Conservation (phyloP, 2,113 vertebrate genomes). For the Corythaixoides concolor region DNA sequence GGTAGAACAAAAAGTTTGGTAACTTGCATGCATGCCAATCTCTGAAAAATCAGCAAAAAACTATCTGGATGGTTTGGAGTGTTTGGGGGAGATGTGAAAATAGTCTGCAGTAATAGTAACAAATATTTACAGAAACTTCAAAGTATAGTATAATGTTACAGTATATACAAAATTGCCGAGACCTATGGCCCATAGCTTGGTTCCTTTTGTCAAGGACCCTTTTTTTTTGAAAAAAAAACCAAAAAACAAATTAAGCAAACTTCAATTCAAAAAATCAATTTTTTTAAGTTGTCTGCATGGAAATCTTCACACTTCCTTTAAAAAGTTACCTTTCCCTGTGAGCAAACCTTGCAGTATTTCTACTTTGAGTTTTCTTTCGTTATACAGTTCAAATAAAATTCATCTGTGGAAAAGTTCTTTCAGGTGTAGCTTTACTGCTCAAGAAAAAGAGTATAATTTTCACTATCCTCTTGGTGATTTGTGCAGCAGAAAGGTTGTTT, state of each 20-base stretch:
- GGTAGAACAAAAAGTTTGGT: neutral
- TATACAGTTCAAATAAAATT: neutral
- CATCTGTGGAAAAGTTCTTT: neutral
- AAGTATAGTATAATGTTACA: neutral
- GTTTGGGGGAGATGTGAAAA: neutral
- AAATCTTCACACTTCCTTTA: neutral
- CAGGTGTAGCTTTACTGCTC: neutral
- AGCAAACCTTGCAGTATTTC: neutral
- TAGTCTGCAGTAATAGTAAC: neutral
- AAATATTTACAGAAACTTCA: neutral
- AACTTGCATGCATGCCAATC: neutral
- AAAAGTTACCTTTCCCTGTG: neutral
- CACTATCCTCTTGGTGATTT: neutral
- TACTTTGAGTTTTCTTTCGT: neutral
- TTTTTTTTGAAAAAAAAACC: too few relatives aligned
- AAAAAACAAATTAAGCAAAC: neutral
- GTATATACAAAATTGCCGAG: neutral
- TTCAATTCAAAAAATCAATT: neutral
- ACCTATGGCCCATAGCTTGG: neutral
- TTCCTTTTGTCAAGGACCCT: neutral
- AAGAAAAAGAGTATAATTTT: neutral
- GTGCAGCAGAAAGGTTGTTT: neutral
- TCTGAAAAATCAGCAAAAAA: neutral
- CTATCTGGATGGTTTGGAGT: neutral
- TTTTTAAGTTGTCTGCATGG: neutral